Evolutionary conservation across 2,888 invertebrate species (phyloP), one percentile per base, ranked within the genome.

Genomic region (Elgonia sp.): DNA sequence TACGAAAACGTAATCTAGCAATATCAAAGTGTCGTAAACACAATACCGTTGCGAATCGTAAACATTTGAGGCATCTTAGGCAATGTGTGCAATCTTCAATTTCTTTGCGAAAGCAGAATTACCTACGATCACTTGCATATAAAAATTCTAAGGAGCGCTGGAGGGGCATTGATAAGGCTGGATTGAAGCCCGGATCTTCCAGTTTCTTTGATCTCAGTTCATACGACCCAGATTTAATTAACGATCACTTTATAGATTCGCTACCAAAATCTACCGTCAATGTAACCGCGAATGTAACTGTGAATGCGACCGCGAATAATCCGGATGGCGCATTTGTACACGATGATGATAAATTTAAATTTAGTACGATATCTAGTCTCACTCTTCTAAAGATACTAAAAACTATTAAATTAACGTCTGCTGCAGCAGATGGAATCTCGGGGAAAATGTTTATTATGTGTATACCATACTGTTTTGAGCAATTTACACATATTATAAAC

Each of bases 191-290:
- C 7, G n/a, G 16, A 7, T 8, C 1, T 1, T n/a, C n/a, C 4
- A 3, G 29, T 5, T 53, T 6, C 3, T 0, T 12, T 1, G 53
- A 53, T 53, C 16, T n/a, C 53, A 3, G 7, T n/a, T n/a, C n/a
- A 3, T 67, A 1, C 5, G 46, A 67, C 10, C 37, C 63, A 4
- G 63, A 63, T 4, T n/a, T 20, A 16, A 67, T 67, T 1, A 67
- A 67, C 20, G 14, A 67, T 67, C n/a, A 63, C n/a, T 63, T 63
- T n/a, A 39, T 63, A 39, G 63, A 63, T 16, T 20, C 14, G 0
- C 12, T 63, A 1, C 63, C 63, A 14, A 16, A 7, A 14, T 14
- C 16, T 10, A 14, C 50, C 4, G 5, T 5, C 16, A 16, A 5
- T 8, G 5, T 16, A n/a, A n/a, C n/a, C n/a, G n/a, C n/a, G n/a